phyloP scores from a whole-genome alignment of 2,797 vertebrate species.

The Onychomys leucogaster region DNA sequence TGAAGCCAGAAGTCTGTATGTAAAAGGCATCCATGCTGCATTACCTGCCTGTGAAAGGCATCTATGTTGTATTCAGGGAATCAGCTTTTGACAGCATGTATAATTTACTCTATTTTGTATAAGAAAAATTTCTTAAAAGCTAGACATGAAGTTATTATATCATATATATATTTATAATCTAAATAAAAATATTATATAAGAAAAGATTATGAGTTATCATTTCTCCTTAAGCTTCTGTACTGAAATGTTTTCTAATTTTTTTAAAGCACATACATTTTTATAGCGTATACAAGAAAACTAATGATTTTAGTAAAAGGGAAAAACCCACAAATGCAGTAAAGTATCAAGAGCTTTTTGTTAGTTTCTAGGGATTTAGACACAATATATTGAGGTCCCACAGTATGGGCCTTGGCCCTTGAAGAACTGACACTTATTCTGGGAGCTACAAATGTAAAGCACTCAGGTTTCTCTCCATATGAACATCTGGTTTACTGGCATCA shows the following conservation, averaged over 20 bases:
- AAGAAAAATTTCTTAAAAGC: constrained; percentile 34
- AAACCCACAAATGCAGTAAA: background rate
- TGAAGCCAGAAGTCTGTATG: no score
- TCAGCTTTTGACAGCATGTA: constrained; percentile 13
- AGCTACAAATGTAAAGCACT: constrained; percentile 33
- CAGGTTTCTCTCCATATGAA: constrained; percentile 38
- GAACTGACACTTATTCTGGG: constrained; percentile 53
- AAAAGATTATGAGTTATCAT: constrained; percentile 41
- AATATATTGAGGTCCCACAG: background rate
- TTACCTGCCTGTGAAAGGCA: background rate
- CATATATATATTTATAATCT: no score
- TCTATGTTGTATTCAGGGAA: background rate
- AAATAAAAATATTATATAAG: no score
- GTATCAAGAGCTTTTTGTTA: background rate
- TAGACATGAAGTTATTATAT: background rate
- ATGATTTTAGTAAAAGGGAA: background rate
- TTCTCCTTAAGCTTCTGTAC: constrained; percentile 26
- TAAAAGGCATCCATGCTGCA: no score
- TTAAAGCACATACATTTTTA: constrained; percentile 22
- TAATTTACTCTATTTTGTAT: constrained; percentile 48
- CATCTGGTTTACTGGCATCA: constrained; percentile 66
- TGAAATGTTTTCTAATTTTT: constrained; percentile 45
- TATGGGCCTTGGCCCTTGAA: background rate
- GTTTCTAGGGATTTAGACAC: background rate
- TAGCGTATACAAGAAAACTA: background rate